Percentiles rank a stretch among this genome's conserved stretches.
Conservation (phyloP, 2,113 vertebrate genomes). For the Parus major region DNA sequence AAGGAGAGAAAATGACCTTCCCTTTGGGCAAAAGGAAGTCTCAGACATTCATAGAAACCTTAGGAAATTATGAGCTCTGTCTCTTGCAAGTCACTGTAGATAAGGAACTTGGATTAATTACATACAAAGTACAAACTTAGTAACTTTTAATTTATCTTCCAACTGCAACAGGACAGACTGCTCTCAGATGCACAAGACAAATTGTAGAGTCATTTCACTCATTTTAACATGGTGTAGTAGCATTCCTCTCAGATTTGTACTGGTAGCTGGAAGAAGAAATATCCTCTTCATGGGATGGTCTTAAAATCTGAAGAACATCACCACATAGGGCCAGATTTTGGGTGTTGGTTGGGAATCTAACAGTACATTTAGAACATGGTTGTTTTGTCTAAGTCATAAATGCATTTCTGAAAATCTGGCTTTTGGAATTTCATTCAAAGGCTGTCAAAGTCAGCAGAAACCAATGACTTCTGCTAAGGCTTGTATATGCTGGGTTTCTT, state of each 20-base stretch:
- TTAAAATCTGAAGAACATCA: conserved; percentile 1
- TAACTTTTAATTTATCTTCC: background rate
- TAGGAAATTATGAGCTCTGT: conserved; percentile 18
- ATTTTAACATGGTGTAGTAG: background rate
- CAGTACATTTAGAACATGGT: background rate
- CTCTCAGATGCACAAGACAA: background rate
- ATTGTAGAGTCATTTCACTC: background rate
- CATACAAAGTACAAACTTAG: background rate
- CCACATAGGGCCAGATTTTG: background rate
- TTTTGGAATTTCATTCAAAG: background rate
- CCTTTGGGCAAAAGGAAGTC: conserved; percentile 34
- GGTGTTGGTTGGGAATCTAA: background rate
- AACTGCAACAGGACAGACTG: background rate
- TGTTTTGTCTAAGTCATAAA: background rate
- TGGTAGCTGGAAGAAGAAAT: background rate
- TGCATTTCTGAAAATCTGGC: background rate
- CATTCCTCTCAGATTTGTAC: background rate
- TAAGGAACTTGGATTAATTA: background rate
- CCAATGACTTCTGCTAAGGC: background rate
- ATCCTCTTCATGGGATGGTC: background rate
- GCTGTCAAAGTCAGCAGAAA: background rate
- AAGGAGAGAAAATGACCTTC: conserved; percentile 28
- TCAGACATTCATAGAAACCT: background rate
- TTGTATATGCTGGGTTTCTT: background rate
- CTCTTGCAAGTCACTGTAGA: background rate